These are phyloP conservation scores for Idaea aversata DNA, from an alignment of 2,888 invertebrate genomes.

Conservation along the genomic window DNA sequence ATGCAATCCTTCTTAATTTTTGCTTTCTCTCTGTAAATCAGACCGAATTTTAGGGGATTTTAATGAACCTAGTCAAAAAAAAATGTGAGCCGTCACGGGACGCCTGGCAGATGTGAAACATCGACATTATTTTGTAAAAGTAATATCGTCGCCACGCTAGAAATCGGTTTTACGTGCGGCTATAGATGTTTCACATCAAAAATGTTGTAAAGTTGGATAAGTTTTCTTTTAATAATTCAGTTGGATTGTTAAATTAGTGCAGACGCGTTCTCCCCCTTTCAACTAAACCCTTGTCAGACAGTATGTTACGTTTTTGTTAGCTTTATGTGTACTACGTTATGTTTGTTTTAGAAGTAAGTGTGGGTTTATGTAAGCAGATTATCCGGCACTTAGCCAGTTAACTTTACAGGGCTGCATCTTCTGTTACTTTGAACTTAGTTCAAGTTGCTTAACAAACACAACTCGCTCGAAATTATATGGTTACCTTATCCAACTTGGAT, in stretches of 20 bases:
- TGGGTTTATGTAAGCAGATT: constrained; percentile 13
- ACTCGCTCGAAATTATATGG: background rate
- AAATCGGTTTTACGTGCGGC: no score
- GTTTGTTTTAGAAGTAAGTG: background rate
- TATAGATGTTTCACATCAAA: no score
- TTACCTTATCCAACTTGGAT: background rate
- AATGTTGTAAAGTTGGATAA: no score
- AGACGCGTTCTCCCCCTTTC: background rate
- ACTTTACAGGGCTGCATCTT: constrained; percentile 11
- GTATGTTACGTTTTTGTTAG: constrained; percentile 2
- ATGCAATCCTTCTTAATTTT: no score
- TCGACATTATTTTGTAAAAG: no score
- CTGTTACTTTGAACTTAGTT: background rate
- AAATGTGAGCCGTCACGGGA: no score
- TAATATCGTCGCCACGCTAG: no score
- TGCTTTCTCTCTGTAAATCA: no score
- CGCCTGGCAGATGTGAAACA: no score
- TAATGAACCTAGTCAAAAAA: no score
- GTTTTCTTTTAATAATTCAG: background rate
- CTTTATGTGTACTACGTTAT: background rate
- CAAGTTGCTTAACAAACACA: background rate
- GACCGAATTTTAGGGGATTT: no score
- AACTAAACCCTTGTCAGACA: background rate
- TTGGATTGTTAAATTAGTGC: background rate
- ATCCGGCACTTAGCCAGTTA: constrained; percentile 15